phyloP scores from a whole-genome alignment of 2,113 vertebrate species.

The Bufo gargarizans region DNA sequence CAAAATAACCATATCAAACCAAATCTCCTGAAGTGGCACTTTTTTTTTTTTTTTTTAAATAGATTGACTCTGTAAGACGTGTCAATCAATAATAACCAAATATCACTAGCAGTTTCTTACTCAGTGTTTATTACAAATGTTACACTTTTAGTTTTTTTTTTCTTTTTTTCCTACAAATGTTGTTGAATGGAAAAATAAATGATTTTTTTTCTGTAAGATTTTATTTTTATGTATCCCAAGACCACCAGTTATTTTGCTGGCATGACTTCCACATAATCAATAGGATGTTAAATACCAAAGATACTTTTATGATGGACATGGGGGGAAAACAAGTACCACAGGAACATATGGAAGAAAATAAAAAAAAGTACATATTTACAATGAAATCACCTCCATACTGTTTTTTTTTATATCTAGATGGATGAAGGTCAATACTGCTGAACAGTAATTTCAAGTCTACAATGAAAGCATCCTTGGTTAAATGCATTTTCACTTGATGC shows the following conservation, averaged over 20 bases:
- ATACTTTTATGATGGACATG: conserved; percentile 84
- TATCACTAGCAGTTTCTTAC: conserved; percentile 61
- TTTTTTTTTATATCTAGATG: conserved; percentile 75
- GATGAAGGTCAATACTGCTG: conserved; percentile 63
- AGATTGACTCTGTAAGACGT: conserved; percentile 81
- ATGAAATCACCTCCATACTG: conserved; percentile 77
- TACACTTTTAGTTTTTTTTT: conserved; percentile 66
- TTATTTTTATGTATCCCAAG: conserved; percentile 64
- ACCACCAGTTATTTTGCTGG: conserved; percentile 69
- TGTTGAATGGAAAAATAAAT: conserved; percentile 70
- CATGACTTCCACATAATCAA: conserved; percentile 71
- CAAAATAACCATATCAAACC: conserved; percentile 76
- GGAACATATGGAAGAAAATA: conserved; percentile 70
- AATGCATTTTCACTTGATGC: conserved; percentile 64
- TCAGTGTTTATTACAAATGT: conserved; percentile 71
- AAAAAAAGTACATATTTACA: conserved; percentile 95
- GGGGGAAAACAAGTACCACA: conserved; percentile 88
- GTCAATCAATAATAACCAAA: conserved; percentile 75
- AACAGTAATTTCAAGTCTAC: conserved; percentile 65
- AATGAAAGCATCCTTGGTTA: conserved; percentile 65
- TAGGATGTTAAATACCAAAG: conserved; percentile 81
- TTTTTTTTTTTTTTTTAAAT: conserved; percentile 76
- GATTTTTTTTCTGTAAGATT: conserved; percentile 69
- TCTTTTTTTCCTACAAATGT: conserved; percentile 65
- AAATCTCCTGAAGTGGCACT: conserved; percentile 92